Conservation (phyloP, 2,888 invertebrate species). For the Tetragonula carbonaria region DNA sequence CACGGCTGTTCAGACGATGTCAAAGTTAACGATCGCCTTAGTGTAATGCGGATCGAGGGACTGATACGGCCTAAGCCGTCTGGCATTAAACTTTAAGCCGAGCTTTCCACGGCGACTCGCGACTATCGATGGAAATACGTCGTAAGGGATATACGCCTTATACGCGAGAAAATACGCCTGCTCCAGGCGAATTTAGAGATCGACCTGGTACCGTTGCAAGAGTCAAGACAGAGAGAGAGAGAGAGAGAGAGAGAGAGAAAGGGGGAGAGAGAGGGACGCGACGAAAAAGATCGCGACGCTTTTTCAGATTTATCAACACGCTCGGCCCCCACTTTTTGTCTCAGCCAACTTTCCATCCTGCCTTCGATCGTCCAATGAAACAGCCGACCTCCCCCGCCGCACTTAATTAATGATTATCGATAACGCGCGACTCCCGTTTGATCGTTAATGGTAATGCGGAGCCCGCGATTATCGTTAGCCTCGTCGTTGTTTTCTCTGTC, state of each 20-base stretch:
- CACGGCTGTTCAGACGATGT: conserved; percentile 30
- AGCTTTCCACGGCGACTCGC: conserved; percentile 61
- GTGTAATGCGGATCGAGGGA: conserved; percentile 64
- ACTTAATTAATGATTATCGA: conserved; percentile 25
- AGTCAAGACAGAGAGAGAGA: conserved; percentile 1
- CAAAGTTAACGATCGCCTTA: conserved; percentile 67
- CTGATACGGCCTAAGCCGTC: conserved; percentile 63
- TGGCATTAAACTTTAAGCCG: conserved; percentile 68
- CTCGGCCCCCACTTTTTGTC: conserved; percentile 21
- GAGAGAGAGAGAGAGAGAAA: background rate
- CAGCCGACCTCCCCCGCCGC: background rate
- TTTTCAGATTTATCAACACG: conserved; percentile 21
- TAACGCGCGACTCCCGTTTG: background rate
- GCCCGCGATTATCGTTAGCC: background rate
- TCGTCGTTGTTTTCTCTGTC: background rate
- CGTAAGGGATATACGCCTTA: conserved; percentile 57
- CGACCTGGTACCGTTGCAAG: conserved; percentile 9
- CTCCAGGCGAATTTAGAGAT: conserved; percentile 43
- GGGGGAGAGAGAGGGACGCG: too few species aligned
- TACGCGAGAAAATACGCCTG: background rate
- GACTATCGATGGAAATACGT: conserved; percentile 63
- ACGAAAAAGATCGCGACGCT: background rate
- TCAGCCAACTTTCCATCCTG: background rate
- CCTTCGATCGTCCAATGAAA: conserved; percentile 6
- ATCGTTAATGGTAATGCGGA: conserved; percentile 13